Evolutionary conservation across 2,797 vertebrate species (phyloP).

Genomic region (Naso thynnoides): DNA sequence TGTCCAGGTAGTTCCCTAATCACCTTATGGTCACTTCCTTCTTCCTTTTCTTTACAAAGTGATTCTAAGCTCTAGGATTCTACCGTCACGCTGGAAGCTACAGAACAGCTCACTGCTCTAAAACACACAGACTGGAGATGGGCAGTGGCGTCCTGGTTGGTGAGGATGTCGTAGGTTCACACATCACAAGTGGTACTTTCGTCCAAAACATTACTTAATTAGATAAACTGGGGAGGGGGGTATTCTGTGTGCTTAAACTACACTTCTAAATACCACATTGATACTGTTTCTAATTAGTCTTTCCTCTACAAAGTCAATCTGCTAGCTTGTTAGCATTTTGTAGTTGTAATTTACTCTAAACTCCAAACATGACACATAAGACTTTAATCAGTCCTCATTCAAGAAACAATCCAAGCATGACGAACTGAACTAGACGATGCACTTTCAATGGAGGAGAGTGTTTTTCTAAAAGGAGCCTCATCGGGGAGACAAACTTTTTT

Average conservation of each 20-base stretch:
- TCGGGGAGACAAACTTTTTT: not conserved
- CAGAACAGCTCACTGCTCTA: slow-evolving; percentile 11
- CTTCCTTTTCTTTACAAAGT: slow-evolving; percentile 13
- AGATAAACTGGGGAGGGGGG: not conserved
- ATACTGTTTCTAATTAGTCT: slow-evolving; percentile 12
- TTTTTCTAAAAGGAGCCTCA: not conserved
- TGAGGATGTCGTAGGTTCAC: not conserved
- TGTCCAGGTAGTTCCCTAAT: slow-evolving; percentile 3
- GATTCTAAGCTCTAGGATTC: slow-evolving; percentile 10
- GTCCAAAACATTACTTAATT: not conserved
- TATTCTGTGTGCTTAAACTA: slow-evolving; percentile 42
- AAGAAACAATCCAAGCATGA: slow-evolving; percentile 31
- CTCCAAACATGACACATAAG: slow-evolving; percentile 20
- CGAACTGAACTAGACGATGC: slow-evolving; percentile 10
- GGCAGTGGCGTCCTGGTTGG: slow-evolving; percentile 1
- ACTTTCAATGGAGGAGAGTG: slow-evolving; percentile 12
- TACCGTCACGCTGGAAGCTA: slow-evolving; percentile 30
- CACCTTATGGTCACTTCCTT: not conserved
- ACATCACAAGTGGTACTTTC: slow-evolving; percentile 7
- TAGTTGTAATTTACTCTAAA: not conserved
- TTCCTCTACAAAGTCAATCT: slow-evolving; percentile 8
- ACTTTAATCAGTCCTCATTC: slow-evolving; percentile 21
- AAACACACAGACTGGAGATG: slow-evolving; percentile 19
- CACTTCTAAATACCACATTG: slow-evolving; percentile 24
- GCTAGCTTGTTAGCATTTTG: not conserved